Conservation (phyloP, 2,797 vertebrate genomes). For the Scolopax rusticola region DNA sequence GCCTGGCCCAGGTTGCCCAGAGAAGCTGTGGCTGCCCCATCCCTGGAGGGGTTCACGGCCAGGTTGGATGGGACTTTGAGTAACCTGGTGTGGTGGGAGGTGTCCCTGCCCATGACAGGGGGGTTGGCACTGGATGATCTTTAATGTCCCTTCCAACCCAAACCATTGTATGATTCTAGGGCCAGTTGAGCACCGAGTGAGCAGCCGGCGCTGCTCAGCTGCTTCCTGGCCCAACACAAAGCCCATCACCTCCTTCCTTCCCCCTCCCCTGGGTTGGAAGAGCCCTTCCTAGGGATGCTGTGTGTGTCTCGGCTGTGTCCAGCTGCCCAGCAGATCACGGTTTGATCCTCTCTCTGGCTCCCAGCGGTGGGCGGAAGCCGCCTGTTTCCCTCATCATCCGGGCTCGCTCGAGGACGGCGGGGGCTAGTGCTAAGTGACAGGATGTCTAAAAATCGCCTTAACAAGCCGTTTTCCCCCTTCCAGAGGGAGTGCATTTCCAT, state of each 20-base stretch:
- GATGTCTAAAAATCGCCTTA: not conserved
- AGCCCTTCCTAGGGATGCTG: not conserved
- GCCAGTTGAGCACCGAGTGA: not conserved
- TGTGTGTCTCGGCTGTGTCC: not conserved
- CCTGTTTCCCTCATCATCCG: not conserved
- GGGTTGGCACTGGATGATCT: no score
- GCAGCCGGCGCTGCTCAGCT: not conserved
- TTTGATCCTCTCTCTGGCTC: not conserved
- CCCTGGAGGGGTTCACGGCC: no score
- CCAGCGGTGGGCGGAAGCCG: fast-evolving
- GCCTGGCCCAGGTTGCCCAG: no score
- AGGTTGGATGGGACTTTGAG: no score
- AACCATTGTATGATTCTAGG: no score
- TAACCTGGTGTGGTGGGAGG: no score
- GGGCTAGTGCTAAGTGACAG: not conserved
- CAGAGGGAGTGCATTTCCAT: constrained; percentile 75
- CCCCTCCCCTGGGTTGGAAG: not conserved
- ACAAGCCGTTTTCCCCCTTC: not conserved
- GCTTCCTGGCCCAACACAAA: not conserved
- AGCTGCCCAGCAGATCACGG: not conserved
- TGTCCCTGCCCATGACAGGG: no score
- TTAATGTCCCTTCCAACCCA: no score
- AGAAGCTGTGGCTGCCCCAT: no score
- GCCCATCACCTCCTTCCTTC: constrained; percentile 22
- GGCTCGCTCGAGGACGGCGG: fast-evolving